These are phyloP conservation scores for Zoanthus sociatus DNA, from an alignment of 92 coral and sea anemone species.

Conservation along the genomic window DNA sequence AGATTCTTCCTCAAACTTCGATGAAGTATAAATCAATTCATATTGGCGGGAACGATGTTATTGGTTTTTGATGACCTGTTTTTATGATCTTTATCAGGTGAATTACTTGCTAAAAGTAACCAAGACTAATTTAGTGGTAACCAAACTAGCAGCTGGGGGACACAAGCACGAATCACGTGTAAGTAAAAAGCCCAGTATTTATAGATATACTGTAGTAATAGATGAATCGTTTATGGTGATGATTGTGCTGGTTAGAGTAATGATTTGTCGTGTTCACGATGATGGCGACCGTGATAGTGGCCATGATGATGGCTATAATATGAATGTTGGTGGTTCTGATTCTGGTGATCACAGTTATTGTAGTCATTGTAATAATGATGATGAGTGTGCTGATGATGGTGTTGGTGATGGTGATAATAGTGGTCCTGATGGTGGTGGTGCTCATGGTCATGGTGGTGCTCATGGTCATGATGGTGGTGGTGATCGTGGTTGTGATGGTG, in stretches of 20 bases:
- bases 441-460: not conserved
- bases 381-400: not conserved
- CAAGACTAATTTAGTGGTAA: conserved; percentile 93
- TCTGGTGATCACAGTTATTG: not conserved
- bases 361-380: not conserved
- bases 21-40: no score
- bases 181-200: not conserved
- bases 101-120: conserved; percentile 84
- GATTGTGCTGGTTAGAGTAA: not conserved
- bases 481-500: not conserved
- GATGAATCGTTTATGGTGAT: not conserved
- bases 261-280: not conserved
- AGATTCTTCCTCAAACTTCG: no score
- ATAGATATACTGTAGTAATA: not conserved
- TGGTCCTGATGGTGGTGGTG: not conserved
- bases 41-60: no score
- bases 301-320: not conserved
- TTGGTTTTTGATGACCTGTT: not conserved
- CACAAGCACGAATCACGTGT: conserved; percentile 93
- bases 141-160: conserved; percentile 98
- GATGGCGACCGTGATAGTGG: not conserved
- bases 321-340: not conserved
- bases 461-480: not conserved
- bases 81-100: conserved; percentile 60
- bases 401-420: not conserved